Evolutionary conservation across 2,797 vertebrate genomes (phyloP).

Genomic region (Falco novaeseelandiae): DNA sequence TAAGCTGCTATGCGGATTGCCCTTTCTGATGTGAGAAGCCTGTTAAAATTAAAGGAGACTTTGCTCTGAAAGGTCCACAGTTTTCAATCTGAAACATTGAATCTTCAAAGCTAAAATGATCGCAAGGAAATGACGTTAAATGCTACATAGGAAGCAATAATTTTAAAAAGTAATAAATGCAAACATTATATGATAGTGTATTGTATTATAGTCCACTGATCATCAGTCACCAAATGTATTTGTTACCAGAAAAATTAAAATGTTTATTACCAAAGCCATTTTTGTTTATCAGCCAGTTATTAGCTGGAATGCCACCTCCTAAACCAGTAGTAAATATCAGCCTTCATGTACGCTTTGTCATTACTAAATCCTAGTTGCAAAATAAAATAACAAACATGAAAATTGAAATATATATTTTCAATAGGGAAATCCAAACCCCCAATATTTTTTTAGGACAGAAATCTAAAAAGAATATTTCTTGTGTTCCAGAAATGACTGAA

Average conservation of each 20-base stretch:
- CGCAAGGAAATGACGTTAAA: background rate
- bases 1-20: background rate
- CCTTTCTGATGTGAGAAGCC: background rate
- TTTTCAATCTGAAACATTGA: background rate
- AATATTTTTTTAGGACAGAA: background rate
- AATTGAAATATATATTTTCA: background rate
- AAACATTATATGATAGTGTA: background rate
- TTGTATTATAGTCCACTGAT: background rate
- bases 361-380: background rate
- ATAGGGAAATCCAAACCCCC: background rate
- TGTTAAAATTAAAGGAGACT: background rate
- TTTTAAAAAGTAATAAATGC: background rate
- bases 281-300: background rate
- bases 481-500: background rate
- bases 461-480: background rate
- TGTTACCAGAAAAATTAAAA: background rate
- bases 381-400: background rate
- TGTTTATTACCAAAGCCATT: background rate
- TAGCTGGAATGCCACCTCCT: background rate
- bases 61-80: background rate
- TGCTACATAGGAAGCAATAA: background rate
- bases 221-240: background rate
- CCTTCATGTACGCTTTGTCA: background rate
- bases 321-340: background rate
- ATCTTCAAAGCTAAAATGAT: background rate